A percentile compares a stretch with the other conserved stretches of the same genome.
Evolutionary conservation across 2,797 vertebrate species (phyloP).

Genomic region (Peromyscus melanophrys): DNA sequence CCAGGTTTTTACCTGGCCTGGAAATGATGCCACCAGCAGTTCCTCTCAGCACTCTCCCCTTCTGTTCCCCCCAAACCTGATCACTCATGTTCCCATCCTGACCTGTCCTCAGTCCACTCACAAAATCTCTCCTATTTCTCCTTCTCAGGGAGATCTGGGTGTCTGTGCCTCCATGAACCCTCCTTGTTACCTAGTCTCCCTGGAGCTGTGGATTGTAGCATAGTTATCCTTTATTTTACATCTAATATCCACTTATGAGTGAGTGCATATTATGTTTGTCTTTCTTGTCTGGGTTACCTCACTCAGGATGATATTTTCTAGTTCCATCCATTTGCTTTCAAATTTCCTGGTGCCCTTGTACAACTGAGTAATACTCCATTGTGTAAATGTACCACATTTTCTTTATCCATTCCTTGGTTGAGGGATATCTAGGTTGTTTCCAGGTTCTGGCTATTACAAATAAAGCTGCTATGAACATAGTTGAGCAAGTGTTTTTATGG

Average conservation of each 20-base stretch:
- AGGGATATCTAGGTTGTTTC: not conserved
- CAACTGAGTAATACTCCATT: not conserved
- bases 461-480: not conserved
- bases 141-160: not conserved
- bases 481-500: not conserved
- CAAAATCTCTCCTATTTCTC: not conserved
- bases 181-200: not conserved
- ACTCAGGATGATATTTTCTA: not conserved
- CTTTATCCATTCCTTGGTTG: not conserved
- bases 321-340: not conserved
- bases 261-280: not conserved
- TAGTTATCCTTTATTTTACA: not conserved
- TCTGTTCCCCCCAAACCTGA: not conserved
- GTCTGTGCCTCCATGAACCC: not conserved
- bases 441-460: not conserved
- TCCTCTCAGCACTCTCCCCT: not conserved
- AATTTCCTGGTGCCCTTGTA: not conserved
- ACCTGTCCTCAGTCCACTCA: not conserved
- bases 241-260: not conserved
- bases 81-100: not conserved
- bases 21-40: not conserved
- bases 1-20: not conserved
- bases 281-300: not conserved
- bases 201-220: not conserved
- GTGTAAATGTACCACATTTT: not conserved